Evolutionary conservation across 2,113 vertebrate species (phyloP), one percentile per base, ranked within the genome.

Genomic region (Phyllostomus discolor): DNA sequence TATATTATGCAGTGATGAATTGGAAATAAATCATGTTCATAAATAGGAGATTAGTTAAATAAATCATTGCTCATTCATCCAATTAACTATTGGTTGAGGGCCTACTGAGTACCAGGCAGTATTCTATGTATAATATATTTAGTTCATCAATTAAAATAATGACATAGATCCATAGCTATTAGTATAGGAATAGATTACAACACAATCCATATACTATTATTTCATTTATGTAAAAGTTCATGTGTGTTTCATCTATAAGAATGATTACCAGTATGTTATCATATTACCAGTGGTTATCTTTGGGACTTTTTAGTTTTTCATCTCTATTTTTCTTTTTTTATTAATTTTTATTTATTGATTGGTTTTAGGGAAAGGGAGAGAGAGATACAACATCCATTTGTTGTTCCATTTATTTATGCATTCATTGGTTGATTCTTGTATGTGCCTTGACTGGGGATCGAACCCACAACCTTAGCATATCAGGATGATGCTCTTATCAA

Each of bases 101-200:
- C 6, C 70, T 93, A 64, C 48, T 20, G 6, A 85, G 41, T 66
- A 16, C 14, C 64, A 85, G 24, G 14, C 5, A 79, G 11, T 76
- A 81, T 88, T 90, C 31, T 54, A 84, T 38, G 75, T 15, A 78
- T 20, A 83, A 75, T 15, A 78, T 20, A 83, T 10, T 92, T 35
- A 94, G 62, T 54, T 1, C 2, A 85, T 31, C 59, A 43, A 92
- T 80, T 92, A 87, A 94, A 92, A 95, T n/a, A 95, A 88, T 50
- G 17, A 79, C 46, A 4, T 75, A 87, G 52, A 48, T 9, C 15
- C 67, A 54, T 41, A 79, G 57, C 52, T 91, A 87, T 83, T 84
- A 79, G 20, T 31, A 78, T 79, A 19, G 11, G 7, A 87, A 96
- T 96, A 69, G n/a, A 38, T 72, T 93, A 89, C 6, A 84, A 91